Conservation (phyloP, 2,113 vertebrate species). For the Nycticorax nycticorax region DNA sequence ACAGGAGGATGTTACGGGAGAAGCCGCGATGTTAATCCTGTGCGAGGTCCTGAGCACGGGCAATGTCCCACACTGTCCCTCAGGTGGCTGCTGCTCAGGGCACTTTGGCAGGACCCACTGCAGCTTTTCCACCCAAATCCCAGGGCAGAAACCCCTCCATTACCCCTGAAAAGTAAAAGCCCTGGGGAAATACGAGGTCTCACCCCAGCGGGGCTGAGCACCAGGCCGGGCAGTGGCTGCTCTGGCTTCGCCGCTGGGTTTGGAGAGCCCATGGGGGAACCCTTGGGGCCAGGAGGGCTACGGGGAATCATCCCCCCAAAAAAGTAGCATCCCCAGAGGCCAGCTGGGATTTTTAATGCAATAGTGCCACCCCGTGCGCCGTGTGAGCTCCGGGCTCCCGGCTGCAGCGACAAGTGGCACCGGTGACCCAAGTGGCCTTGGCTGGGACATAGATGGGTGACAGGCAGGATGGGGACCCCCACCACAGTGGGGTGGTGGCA, state of each 20-base stretch:
- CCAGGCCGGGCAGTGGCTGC: fast-evolving
- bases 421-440: background rate
- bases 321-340: background rate
- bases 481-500: background rate
- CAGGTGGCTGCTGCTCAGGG: fast-evolving
- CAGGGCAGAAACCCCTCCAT: background rate
- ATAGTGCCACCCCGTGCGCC: background rate
- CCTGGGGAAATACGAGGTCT: fast-evolving
- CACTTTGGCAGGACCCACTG: fast-evolving
- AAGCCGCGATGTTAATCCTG: fast-evolving
- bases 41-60: fast-evolving
- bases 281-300: background rate
- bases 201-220: background rate
- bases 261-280: background rate
- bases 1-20: fast-evolving
- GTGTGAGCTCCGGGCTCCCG: fast-evolving
- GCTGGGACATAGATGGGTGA: fast-evolving
- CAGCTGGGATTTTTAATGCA: background rate
- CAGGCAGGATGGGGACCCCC: background rate
- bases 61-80: fast-evolving
- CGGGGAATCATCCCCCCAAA: background rate
- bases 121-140: background rate
- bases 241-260: fast-evolving
- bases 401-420: fast-evolving
- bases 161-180: background rate